These are phyloP conservation scores for Cyclura pinguis DNA, from an alignment of 2,797 vertebrate genomes.

Conservation along the genomic window DNA sequence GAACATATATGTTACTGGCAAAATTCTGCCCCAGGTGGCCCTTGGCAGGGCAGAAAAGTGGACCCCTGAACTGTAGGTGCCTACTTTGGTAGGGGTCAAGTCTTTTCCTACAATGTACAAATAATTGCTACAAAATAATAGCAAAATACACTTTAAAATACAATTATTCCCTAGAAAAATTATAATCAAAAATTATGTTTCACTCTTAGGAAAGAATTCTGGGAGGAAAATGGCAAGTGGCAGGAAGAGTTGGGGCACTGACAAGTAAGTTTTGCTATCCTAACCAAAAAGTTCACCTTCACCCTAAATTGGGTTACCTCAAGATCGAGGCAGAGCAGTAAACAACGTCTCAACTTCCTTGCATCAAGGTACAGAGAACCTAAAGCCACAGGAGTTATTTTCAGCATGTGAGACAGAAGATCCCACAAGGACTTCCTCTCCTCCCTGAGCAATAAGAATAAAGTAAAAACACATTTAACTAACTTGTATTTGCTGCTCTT, in stretches of 20 bases:
- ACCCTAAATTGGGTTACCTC: not conserved
- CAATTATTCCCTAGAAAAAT: not conserved
- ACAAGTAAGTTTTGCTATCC: not conserved
- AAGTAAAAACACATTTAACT: too few species aligned
- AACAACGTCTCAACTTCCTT: not conserved
- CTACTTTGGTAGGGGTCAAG: not conserved
- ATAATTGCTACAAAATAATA: not conserved
- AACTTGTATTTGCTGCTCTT: too few species aligned
- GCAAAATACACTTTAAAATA: not conserved
- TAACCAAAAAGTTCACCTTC: not conserved
- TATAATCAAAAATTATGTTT: not conserved
- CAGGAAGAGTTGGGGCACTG: not conserved
- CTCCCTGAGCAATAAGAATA: too few species aligned
- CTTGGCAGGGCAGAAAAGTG: too few species aligned
- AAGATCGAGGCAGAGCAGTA: not conserved
- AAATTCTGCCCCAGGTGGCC: too few species aligned
- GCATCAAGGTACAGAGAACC: too few species aligned
- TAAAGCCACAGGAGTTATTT: too few species aligned
- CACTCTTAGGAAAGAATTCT: not conserved
- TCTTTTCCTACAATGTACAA: not conserved
- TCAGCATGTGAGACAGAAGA: too few species aligned
- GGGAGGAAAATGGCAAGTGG: not conserved
- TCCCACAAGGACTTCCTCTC: too few species aligned
- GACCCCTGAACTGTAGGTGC: not conserved
- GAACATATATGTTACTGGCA: too few species aligned